Percentiles rank a stretch among this genome's conserved stretches.
Evolutionary conservation across 2,888 invertebrate species (phyloP).

Genomic region (Halocaridina rubra): DNA sequence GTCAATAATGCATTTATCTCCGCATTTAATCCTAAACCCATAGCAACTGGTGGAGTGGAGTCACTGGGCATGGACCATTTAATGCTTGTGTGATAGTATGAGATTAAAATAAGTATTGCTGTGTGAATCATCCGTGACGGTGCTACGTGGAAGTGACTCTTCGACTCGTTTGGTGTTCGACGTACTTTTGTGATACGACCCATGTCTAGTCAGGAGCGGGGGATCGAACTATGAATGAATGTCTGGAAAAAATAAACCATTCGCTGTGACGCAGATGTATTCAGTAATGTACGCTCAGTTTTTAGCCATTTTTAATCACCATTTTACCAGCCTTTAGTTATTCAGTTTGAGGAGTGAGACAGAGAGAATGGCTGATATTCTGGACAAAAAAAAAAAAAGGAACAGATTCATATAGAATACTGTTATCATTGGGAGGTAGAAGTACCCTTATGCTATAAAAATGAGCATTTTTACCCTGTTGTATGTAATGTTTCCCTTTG

Average conservation of each 20-base stretch:
- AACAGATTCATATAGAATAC: background rate
- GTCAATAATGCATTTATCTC: conserved; percentile 49
- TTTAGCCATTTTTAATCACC: conserved; percentile 31
- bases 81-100: conserved; percentile 55
- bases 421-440: background rate
- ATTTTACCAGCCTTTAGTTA: conserved; percentile 39
- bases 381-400: background rate
- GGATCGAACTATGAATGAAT: conserved; percentile 49
- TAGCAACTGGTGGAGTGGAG: conserved; percentile 50
- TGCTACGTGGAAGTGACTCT: conserved; percentile 57
- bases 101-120: conserved; percentile 52
- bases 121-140: conserved; percentile 59
- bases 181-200: conserved; percentile 56
- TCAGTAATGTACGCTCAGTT: conserved; percentile 56
- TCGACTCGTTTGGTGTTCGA: conserved; percentile 59
- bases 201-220: conserved; percentile 60
- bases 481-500: background rate
- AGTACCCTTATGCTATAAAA: background rate
- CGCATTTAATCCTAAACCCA: conserved; percentile 42
- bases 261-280: conserved; percentile 55
- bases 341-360: conserved; percentile 40
- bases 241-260: conserved; percentile 36
- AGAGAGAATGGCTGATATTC: conserved; percentile 33
- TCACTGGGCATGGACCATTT: conserved; percentile 53
- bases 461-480: background rate